These are phyloP conservation scores for Chlorops oryzae DNA, from an alignment of 1,140 invertebrate species.

Conservation along the genomic window DNA sequence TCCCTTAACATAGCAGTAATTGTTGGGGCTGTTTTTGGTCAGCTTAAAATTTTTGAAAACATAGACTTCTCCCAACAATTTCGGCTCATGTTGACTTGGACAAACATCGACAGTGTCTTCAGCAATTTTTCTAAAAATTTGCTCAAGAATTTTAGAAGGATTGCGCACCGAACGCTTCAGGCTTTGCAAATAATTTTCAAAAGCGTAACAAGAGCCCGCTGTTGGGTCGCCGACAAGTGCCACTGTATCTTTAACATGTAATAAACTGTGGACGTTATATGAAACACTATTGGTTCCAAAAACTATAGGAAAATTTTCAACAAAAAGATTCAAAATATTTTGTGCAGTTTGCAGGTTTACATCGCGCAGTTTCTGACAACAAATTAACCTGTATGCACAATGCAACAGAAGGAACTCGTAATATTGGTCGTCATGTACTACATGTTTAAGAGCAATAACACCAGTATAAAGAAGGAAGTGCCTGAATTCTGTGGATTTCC, in stretches of 20 bases:
- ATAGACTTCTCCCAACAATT: too few species aligned
- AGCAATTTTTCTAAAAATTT: too few species aligned
- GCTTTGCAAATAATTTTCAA: constrained; percentile 8
- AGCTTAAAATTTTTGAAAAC: too few species aligned
- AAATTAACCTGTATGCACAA: not conserved
- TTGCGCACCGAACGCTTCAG: too few species aligned
- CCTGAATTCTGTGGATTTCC: constrained; percentile 3
- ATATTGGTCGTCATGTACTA: not conserved
- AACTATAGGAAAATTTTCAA: not conserved
- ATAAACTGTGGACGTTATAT: constrained; percentile 4
- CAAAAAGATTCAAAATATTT: not conserved
- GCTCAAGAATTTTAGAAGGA: too few species aligned
- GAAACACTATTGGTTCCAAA: not conserved
- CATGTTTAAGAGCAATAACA: not conserved
- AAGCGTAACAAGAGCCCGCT: not conserved
- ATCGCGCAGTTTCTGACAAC: too few species aligned
- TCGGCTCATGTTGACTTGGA: too few species aligned
- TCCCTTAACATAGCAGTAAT: too few species aligned
- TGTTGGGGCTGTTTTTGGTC: too few species aligned
- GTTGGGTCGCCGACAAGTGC: not conserved
- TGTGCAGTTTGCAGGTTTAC: not conserved
- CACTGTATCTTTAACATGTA: not conserved
- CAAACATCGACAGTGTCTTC: too few species aligned
- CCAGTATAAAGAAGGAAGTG: constrained; percentile 1
- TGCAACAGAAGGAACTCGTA: constrained; percentile 1